phyloP scores from a whole-genome alignment of 1,140 invertebrate species.

The Tetramorium parvispinum region DNA sequence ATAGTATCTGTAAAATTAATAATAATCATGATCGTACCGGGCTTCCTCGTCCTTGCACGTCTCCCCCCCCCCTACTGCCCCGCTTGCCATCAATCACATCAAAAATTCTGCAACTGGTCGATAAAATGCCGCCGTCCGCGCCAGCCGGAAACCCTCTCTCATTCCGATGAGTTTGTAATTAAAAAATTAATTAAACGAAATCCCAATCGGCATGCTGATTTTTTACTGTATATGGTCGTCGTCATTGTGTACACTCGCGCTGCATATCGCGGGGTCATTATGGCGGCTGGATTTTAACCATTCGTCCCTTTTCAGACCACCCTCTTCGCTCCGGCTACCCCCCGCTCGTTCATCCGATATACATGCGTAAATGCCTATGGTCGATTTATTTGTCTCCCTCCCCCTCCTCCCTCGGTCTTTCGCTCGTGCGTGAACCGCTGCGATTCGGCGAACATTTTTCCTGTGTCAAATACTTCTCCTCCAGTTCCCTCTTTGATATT shows the following conservation, averaged over 20 bases:
- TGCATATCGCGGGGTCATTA: conserved; percentile 71
- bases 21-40: conserved; percentile 69
- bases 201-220: conserved; percentile 76
- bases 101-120: conserved; percentile 71
- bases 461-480: conserved; percentile 14
- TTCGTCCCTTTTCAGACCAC: conserved; percentile 43
- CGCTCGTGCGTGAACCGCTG: conserved; percentile 21
- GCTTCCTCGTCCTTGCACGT: conserved; percentile 65
- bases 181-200: conserved; percentile 81
- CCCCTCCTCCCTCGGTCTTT: neutral
- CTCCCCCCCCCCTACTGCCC: conserved; percentile 1
- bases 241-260: conserved; percentile 71
- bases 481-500: neutral
- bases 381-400: conserved; percentile 68
- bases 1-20: conserved; percentile 75
- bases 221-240: conserved; percentile 73
- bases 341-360: conserved; percentile 54
- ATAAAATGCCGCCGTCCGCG: conserved; percentile 54
- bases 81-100: conserved; percentile 70
- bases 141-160: conserved; percentile 57
- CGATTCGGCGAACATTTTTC: conserved; percentile 58
- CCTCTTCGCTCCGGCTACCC: conserved; percentile 21
- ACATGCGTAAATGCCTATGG: conserved; percentile 71
- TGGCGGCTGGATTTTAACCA: conserved; percentile 72
- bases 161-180: conserved; percentile 76